These are phyloP conservation scores for Neodontobutis hainanensis DNA, from an alignment of 2,113 vertebrate species.

Conservation along the genomic window DNA sequence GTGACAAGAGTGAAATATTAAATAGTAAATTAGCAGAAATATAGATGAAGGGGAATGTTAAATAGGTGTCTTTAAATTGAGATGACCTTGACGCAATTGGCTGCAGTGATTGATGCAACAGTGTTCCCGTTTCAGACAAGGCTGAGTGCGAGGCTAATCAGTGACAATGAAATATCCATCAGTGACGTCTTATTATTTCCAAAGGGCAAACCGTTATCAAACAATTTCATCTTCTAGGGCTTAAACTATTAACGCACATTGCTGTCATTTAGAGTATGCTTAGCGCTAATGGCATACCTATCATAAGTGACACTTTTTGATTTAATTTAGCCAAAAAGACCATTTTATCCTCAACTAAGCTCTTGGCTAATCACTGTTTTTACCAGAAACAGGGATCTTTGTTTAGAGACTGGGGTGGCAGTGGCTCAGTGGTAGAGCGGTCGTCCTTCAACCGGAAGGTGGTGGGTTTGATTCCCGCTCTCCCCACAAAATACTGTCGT, in stretches of 20 bases:
- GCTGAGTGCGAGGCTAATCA: constrained; percentile 26
- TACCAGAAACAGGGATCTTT: neutral
- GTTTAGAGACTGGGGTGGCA: constrained; percentile 27
- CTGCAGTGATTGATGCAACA: constrained; percentile 33
- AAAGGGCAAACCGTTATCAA: constrained; percentile 18
- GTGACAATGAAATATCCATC: constrained; percentile 43
- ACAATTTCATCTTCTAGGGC: constrained; percentile 18
- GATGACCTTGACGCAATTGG: constrained; percentile 4
- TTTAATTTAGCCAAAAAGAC: constrained; percentile 18
- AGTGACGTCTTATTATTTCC: constrained; percentile 22
- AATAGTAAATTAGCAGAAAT: constrained; percentile 20
- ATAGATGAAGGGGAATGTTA: constrained; percentile 10
- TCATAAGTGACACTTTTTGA: constrained; percentile 6
- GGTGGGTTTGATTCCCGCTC: too few species aligned
- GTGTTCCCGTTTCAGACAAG: constrained; percentile 1
- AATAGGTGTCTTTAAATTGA: constrained; percentile 25
- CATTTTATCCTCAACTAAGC: constrained; percentile 12
- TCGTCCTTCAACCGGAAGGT: too few species aligned
- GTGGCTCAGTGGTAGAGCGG: too few species aligned
- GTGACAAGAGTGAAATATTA: constrained; percentile 5
- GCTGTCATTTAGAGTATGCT: constrained; percentile 11
- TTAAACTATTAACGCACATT: neutral
- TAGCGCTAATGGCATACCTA: neutral
- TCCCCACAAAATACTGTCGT: too few species aligned
- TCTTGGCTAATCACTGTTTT: constrained; percentile 14